Base-by-base conservation (phyloP, 2,888 invertebrate species). In the Oscheius onirici region DNA sequence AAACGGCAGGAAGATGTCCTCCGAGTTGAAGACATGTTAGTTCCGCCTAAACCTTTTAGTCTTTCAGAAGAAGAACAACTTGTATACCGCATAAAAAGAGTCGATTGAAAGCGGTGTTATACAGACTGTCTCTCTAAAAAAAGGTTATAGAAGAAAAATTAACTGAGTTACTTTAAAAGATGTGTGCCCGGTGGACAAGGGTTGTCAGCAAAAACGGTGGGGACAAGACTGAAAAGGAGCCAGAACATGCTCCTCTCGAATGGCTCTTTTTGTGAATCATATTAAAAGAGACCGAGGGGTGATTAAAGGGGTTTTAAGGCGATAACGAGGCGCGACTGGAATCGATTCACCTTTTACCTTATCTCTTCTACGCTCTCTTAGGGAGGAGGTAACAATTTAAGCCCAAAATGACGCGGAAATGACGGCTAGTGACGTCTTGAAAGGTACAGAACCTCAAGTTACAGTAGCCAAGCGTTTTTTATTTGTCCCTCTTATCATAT, bases 261-360 rank as follows among this genome's bases (percentile, higher is more conserved):
- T 58, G 20, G 17, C 41, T 41, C 46, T 46, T 46, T 46, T 17
- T 17, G 40, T 58, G 58, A 58, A 58, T 58, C 58, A 58, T 41
- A 43, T 20, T 28, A 28, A 55, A 55, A 28, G 24, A 34, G 34
- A 34, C n/a, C 55, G 22, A 10, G 28, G 28, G 28, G 58, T 17
- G 58, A 58, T 58, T 58, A 58, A 40, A 58, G n/a, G 17, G 58
- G 58, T 34, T 58, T 58, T 58, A 58, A n/a, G 40, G 40, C 43
- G 58, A 58, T 58, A 58, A 58, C 24, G 41, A 22, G 11, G 40
- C 17, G 17, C n/a, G 15, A 40, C 13, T 46, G 46, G 20, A n/a
- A 46, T 46, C n/a, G 46, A n/a, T 46, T 20, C 20, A 46, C 20
- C 11, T 46, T 5, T 46, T 46, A 46, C 20, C 17, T 46, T n/a